phyloP scores from a whole-genome alignment of 2,888 invertebrate genomes.

The Proisotoma minuta region DNA sequence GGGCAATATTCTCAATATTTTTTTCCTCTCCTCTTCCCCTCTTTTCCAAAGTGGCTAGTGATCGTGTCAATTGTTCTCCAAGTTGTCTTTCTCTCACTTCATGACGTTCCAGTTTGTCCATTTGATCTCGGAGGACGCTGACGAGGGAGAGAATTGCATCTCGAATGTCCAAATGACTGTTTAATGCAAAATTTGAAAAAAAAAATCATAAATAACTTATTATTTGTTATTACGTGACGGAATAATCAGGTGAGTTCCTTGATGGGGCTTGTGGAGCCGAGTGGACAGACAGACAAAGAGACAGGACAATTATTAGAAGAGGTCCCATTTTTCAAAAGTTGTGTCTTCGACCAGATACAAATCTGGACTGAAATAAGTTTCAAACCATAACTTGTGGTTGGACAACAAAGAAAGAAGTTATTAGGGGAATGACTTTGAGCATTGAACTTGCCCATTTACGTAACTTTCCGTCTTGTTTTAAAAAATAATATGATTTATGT shows the following conservation, averaged over 20 bases:
- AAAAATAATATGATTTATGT: not conserved
- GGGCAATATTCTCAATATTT: constrained; percentile 58
- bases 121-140: constrained; percentile 71
- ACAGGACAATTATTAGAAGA: constrained; percentile 8
- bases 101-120: constrained; percentile 78
- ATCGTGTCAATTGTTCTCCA: constrained; percentile 73
- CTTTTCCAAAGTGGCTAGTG: constrained; percentile 64
- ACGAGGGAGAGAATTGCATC: constrained; percentile 75
- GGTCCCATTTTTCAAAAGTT: constrained; percentile 19
- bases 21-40: constrained; percentile 63
- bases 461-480: not conserved
- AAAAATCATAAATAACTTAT: constrained; percentile 6
- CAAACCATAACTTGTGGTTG: not conserved
- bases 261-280: constrained; percentile 26
- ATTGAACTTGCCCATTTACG: not conserved
- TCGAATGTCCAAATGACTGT: constrained; percentile 66
- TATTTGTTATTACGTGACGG: constrained; percentile 35
- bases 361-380: not conserved
- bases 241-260: constrained; percentile 31
- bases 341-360: not conserved
- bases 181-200: too few species aligned
- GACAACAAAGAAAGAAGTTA: not conserved
- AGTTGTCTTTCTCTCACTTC: constrained; percentile 73
- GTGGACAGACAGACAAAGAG: constrained; percentile 2
- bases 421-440: not conserved